These are phyloP conservation scores for Punctoribates punctum DNA, from an alignment of 2,888 invertebrate species.

Conservation along the genomic window DNA sequence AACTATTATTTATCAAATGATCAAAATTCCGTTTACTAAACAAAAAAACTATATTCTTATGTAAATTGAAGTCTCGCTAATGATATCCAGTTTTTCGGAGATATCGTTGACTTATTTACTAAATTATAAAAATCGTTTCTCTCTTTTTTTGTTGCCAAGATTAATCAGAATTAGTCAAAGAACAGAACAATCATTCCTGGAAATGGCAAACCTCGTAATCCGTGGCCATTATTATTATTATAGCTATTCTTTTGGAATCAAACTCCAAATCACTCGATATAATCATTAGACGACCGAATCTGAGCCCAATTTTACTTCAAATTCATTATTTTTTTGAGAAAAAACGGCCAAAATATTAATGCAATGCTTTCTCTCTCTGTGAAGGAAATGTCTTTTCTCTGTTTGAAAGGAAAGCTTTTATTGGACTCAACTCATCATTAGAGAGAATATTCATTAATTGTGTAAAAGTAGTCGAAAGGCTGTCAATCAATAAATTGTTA, in stretches of 20 bases:
- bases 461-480: too few relatives aligned
- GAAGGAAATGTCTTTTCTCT: too few relatives aligned
- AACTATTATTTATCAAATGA: conserved; percentile 27
- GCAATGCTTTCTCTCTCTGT: too few relatives aligned
- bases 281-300: conserved; percentile 7
- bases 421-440: too few relatives aligned
- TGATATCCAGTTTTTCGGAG: background rate
- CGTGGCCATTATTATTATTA: background rate
- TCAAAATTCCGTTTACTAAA: background rate
- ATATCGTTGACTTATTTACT: conserved; percentile 21
- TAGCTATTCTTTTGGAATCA: background rate
- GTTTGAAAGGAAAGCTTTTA: too few relatives aligned
- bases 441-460: too few relatives aligned
- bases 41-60: conserved; percentile 13
- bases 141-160: background rate
- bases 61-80: conserved; percentile 17
- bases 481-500: too few relatives aligned
- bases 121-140: conserved; percentile 5
- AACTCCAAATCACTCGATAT: background rate
- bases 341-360: background rate
- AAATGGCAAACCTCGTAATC: background rate
- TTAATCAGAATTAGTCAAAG: conserved; percentile 17
- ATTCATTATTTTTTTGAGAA: background rate
- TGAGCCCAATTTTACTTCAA: background rate
- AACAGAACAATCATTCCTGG: background rate